These are phyloP conservation scores for Macaria notata DNA, from an alignment of 2,888 invertebrate species.

Conservation along the genomic window DNA sequence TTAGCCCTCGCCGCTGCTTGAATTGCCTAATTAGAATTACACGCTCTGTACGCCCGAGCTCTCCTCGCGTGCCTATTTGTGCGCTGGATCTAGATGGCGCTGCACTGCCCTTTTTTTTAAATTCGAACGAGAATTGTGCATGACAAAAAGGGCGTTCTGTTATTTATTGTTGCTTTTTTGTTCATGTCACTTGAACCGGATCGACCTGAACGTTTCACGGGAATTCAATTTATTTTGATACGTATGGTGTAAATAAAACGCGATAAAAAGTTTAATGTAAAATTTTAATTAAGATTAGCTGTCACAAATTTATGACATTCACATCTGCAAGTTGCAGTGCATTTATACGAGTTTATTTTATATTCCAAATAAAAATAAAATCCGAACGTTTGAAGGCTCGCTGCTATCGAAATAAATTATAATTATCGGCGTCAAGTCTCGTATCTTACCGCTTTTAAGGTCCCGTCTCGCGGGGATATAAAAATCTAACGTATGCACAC, in stretches of 20 bases:
- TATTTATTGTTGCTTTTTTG: not conserved
- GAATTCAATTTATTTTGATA: too few species aligned
- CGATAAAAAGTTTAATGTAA: too few species aligned
- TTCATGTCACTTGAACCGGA: too few species aligned
- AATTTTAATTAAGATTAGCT: constrained; percentile 8
- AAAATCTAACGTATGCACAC: constrained; percentile 62
- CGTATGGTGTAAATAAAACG: too few species aligned
- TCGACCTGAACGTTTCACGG: too few species aligned
- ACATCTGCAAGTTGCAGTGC: constrained; percentile 14
- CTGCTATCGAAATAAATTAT: constrained; percentile 43
- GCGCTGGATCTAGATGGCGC: constrained; percentile 46
- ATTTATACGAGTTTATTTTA: constrained; percentile 14
- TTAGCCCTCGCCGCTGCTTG: constrained; percentile 67
- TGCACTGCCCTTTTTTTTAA: constrained; percentile 29
- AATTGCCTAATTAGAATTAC: constrained; percentile 81
- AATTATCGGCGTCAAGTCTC: constrained; percentile 46
- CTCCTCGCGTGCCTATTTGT: constrained; percentile 52
- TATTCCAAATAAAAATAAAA: constrained; percentile 29
- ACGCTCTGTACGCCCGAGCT: constrained; percentile 51
- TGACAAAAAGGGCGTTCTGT: constrained; percentile 23
- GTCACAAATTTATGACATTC: constrained; percentile 22
- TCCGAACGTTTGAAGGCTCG: constrained; percentile 27
- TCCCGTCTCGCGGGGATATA: constrained; percentile 51
- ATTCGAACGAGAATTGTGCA: constrained; percentile 28
- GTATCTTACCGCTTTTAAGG: constrained; percentile 35